phyloP scores from a whole-genome alignment of 2,888 invertebrate species.

The Caenorhabditis sulstoni region DNA sequence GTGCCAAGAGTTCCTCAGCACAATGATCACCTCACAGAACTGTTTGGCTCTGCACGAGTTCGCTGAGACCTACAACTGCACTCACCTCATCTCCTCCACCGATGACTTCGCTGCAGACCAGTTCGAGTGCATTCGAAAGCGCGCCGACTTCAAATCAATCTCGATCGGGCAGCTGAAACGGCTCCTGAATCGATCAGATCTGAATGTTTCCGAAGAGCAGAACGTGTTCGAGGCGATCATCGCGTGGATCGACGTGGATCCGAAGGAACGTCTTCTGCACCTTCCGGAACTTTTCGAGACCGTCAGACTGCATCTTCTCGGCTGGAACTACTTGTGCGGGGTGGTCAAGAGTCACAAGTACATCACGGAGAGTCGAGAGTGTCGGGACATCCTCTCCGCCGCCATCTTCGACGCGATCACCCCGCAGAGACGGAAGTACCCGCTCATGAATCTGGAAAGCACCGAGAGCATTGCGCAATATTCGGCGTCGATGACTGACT shows the following conservation, averaged over 20 bases:
- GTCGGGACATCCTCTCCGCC: conserved; percentile 82
- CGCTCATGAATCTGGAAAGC: not conserved
- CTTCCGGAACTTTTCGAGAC: conserved; percentile 63
- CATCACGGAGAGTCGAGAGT: conserved; percentile 72
- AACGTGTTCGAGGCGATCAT: conserved; percentile 82
- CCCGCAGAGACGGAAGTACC: conserved; percentile 5
- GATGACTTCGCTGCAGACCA: conserved; percentile 72
- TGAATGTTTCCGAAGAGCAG: conserved; percentile 69
- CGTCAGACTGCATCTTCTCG: conserved; percentile 81
- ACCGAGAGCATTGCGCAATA: conserved; percentile 35
- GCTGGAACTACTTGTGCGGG: conserved; percentile 80
- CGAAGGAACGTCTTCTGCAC: conserved; percentile 73
- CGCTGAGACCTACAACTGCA: conserved; percentile 81
- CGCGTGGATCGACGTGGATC: conserved; percentile 81
- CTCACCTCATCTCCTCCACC: conserved; percentile 64
- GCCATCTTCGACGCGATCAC: conserved; percentile 78
- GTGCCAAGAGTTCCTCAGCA: conserved; percentile 82
- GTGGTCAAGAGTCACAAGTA: conserved; percentile 66
- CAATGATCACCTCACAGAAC: conserved; percentile 81
- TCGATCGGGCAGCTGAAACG: conserved; percentile 66
- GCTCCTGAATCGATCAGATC: conserved; percentile 68
- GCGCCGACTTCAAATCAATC: conserved; percentile 69
- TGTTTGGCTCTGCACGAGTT: conserved; percentile 81
- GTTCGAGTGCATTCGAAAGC: conserved; percentile 45
- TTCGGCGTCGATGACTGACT: conserved; percentile 64